Conservation (phyloP, 2,797 vertebrate species). For the Brachyalestes nurse region DNA sequence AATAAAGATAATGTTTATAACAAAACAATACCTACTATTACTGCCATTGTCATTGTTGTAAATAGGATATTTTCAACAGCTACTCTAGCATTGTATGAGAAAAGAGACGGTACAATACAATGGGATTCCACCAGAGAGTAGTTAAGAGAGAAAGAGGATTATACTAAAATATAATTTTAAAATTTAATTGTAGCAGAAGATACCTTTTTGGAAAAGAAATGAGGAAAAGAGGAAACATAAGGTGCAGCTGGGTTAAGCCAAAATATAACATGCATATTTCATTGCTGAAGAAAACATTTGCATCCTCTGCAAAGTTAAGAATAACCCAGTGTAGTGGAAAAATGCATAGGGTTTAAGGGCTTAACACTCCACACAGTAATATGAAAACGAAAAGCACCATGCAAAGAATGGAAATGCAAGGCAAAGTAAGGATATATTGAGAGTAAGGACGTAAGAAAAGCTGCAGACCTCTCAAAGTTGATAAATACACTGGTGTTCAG, state of each 20-base stretch:
- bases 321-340: conserved; percentile 28
- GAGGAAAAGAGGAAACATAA: conserved; percentile 16
- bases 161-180: conserved; percentile 23
- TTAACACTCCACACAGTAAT: neutral
- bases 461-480: neutral
- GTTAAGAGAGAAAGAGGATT: neutral
- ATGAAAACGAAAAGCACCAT: neutral
- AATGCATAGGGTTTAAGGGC: neutral
- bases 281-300: conserved; percentile 38
- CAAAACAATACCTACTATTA: too few species aligned
- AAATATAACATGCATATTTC: conserved; percentile 52
- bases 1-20: neutral
- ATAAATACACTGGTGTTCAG: neutral
- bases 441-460: neutral
- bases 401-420: neutral
- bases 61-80: too few species aligned
- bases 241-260: conserved; percentile 32
- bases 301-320: conserved; percentile 28
- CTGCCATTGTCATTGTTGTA: too few species aligned
- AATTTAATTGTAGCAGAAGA: neutral
- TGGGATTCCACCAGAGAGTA: conserved; percentile 9
- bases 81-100: neutral
- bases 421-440: neutral
- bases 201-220: conserved; percentile 9
- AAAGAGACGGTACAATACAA: neutral